phyloP scores from a whole-genome alignment of 2,113 vertebrate genomes.

The Rhagologus leucostigma region DNA sequence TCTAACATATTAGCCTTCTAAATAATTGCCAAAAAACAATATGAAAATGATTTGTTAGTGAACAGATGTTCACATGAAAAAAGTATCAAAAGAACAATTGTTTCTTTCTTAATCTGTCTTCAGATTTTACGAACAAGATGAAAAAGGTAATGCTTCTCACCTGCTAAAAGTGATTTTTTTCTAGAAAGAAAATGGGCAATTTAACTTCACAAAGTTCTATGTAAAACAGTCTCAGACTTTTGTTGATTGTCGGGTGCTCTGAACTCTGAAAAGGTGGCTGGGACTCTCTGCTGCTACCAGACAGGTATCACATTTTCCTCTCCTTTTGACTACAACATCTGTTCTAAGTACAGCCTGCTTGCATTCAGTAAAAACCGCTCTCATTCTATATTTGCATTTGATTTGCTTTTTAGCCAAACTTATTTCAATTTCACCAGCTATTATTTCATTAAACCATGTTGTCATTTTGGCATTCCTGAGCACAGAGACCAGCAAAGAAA shows the following conservation, averaged over 20 bases:
- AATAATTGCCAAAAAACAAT: not conserved
- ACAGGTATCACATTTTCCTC: constrained; percentile 69
- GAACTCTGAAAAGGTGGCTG: constrained; percentile 41
- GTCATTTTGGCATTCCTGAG: constrained; percentile 28
- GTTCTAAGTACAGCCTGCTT: constrained; percentile 59
- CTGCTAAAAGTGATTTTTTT: not conserved
- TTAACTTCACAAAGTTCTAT: not conserved
- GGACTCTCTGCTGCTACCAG: constrained; percentile 66
- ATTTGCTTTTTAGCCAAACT: constrained; percentile 51
- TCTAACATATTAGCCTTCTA: not conserved
- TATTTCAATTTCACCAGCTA: constrained; percentile 52
- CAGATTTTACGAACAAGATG: not conserved
- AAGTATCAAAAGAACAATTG: not conserved
- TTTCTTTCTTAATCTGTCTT: not conserved
- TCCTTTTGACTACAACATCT: constrained; percentile 62
- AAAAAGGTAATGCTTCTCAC: not conserved
- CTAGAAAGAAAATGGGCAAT: not conserved
- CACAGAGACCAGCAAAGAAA: not conserved
- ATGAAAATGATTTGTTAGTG: not conserved
- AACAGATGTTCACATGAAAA: not conserved
- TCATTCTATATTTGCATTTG: constrained; percentile 49
- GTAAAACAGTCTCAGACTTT: not conserved
- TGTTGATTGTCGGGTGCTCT: not conserved
- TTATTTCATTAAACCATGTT: constrained; percentile 48
- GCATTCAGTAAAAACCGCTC: constrained; percentile 58